Conservation (phyloP, 2,797 vertebrate genomes). For the Acipenser oxyrinchus region DNA sequence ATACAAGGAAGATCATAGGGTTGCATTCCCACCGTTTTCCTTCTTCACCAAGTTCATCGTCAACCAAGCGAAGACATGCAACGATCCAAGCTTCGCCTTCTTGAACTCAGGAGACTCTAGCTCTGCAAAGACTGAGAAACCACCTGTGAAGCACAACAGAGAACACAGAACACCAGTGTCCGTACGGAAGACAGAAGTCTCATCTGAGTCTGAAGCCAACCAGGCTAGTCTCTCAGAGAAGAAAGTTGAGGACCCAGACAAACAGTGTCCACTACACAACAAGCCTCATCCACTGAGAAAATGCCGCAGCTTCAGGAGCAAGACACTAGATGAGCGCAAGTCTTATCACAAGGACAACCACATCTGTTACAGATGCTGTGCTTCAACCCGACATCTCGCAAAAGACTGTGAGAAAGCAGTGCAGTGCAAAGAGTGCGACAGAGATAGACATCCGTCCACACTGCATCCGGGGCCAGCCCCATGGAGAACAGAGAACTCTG, state of each 20-base stretch:
- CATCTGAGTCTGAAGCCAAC: neutral
- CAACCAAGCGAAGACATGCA: neutral
- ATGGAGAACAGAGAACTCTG: neutral
- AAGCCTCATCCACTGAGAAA: slow-evolving; percentile 1
- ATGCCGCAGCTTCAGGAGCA: neutral
- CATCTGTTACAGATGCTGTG: neutral
- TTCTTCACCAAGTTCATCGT: neutral
- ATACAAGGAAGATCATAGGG: neutral
- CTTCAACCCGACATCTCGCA: neutral
- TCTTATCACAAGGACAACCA: neutral
- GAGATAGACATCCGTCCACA: neutral
- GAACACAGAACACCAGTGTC: neutral
- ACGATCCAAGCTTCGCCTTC: neutral
- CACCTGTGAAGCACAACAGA: neutral
- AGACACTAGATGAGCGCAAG: neutral
- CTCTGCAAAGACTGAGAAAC: neutral
- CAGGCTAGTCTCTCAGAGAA: neutral
- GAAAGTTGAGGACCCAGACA: neutral
- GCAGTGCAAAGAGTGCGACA: neutral
- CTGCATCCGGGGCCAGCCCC: neutral
- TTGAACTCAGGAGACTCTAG: neutral
- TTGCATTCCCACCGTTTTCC: neutral
- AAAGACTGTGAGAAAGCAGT: neutral
- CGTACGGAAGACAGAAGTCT: neutral
- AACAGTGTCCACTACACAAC: neutral